Conservation (phyloP, 2,888 invertebrate genomes). For the Ceraclea dissimilis region DNA sequence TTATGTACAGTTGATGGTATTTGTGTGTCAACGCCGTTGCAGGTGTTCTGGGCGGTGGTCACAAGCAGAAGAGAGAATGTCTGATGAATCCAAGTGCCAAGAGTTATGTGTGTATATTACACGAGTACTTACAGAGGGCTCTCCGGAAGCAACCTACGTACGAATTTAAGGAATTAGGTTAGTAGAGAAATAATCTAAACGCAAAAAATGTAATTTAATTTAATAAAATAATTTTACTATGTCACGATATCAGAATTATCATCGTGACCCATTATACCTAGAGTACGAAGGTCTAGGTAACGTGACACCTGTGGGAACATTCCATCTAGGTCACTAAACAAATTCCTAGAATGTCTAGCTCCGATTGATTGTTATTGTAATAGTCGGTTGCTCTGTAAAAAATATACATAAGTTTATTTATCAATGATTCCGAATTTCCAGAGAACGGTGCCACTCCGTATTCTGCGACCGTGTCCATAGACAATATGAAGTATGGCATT, state of each 20-base stretch:
- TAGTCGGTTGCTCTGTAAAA: too few species aligned
- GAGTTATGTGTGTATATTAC: slow-evolving; percentile 90
- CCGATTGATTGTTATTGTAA: too few species aligned
- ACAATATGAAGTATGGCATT: slow-evolving; percentile 87
- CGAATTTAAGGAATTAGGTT: slow-evolving; percentile 81
- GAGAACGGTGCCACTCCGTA: slow-evolving; percentile 92
- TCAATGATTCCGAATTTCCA: too few species aligned
- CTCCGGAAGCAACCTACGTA: slow-evolving; percentile 90
- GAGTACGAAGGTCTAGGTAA: background rate
- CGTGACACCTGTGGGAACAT: background rate
- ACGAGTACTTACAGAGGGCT: slow-evolving; percentile 95
- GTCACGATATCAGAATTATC: too few species aligned
- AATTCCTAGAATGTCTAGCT: too few species aligned
- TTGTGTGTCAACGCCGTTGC: too few species aligned
- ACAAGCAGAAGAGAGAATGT: slow-evolving; percentile 70
- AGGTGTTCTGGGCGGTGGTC: slow-evolving; percentile 30
- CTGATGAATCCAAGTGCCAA: slow-evolving; percentile 97
- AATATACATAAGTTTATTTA: too few species aligned
- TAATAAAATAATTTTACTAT: background rate
- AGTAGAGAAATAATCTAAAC: too few species aligned
- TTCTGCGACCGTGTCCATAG: slow-evolving; percentile 87
- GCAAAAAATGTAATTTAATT: too few species aligned
- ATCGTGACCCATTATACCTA: too few species aligned
- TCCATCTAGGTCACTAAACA: too few species aligned
- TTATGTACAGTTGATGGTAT: too few species aligned